Base-by-base conservation (phyloP, 2,888 invertebrate species). In the Hyposoter didymator region DNA sequence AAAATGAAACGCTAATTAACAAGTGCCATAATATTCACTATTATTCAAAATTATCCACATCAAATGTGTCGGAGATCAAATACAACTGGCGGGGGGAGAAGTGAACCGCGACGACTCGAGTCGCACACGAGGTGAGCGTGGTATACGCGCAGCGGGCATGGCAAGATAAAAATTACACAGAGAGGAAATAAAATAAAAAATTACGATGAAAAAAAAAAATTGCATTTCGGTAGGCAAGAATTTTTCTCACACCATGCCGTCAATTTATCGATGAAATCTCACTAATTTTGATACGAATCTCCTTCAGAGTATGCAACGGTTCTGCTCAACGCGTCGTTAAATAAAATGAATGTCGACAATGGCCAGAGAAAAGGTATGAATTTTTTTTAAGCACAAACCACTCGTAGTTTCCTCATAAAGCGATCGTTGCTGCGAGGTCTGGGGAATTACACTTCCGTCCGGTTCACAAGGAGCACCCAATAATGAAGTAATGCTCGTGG, bases 401-500 rank as follows among this genome's bases (percentile, higher is more conserved):
- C 35, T 35, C 14, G 49, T n/a, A 39, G 2, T 17, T 55, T 22
- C 12, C 12, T 7, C 22, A 55, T 55, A 55, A 22, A 19, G 47
- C 32, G 69, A 75, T 35, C 35, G 64, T 43, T 43, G 32, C 6
- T 19, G 45, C 17, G 3, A 14, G n/a, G 49, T 62, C 76, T 73
- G 66, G 73, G 72, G 59, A 83, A 74, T 64, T 32, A 69, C 32
- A 49, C 64, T 66, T 52, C 45, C 39, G 59, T 17, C 47, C 22
- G 62, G 35, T 32, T 45, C 43, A 64, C 70, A 66, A 17, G 22
- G 55, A 67, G 4, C 43, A 66, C 66, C 67, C 67, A 72, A 72
- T 78, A 62, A 73, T 59, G 47, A 76, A 78, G 81, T 75, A 76
- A 70, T 74, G 82, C 22, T 70, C 64, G n/a, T n/a, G 69, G 74